Base-by-base conservation (phyloP, 2,797 vertebrate species). In the Diglossa cyanea region DNA sequence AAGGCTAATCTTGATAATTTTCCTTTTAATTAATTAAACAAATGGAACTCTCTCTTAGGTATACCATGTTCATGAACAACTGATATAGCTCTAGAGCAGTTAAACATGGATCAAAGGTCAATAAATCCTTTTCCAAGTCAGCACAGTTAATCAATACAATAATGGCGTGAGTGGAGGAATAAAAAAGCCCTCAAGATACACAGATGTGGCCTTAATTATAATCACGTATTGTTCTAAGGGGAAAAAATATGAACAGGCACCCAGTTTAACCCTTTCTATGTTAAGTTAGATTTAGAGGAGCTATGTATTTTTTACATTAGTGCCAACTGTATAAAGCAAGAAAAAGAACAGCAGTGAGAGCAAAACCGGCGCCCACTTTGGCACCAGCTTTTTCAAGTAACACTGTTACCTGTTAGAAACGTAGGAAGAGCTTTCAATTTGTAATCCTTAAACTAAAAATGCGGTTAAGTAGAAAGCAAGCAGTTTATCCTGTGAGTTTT, bases 381-480 rank as follows among this genome's bases (percentile, higher is more conserved):
- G 97, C 97, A 96, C 94, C 50, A 55, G 77, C 91, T 97, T 98
- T 96, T 97, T 89, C 73, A 97, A 97, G 95, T 97, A 98, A 95
- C 94, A 85, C 89, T 93, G 97, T 97, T 97, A 95, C 93, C 95
- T 97, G 91, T 95, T 98, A 98, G 97, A 97, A 92, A 92, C 0
- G 97, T 99, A 99, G 98, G 98, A 97, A 97, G 98, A 98, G 98
- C 98, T 97, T 99, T 98, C 97, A 97, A 98, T 99, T 99, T 98
- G 98, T 99, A 99, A 98, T 98, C 98, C 95, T 99, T 99, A 98
- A 98, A 98, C 98, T 98, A 98, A 98, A 98, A 98, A 98, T 97
- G 98, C 98, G 35, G 98, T 94, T 99, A 98, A 98, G 97, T 99
- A 99, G 98, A 98, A 98, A 99, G 98, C 98, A 97, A 98, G 98